A percentile compares a stretch with the other conserved stretches of the same genome.
Evolutionary conservation across 1,140 invertebrate species (phyloP).

Genomic region (Aphelinus certus): DNA sequence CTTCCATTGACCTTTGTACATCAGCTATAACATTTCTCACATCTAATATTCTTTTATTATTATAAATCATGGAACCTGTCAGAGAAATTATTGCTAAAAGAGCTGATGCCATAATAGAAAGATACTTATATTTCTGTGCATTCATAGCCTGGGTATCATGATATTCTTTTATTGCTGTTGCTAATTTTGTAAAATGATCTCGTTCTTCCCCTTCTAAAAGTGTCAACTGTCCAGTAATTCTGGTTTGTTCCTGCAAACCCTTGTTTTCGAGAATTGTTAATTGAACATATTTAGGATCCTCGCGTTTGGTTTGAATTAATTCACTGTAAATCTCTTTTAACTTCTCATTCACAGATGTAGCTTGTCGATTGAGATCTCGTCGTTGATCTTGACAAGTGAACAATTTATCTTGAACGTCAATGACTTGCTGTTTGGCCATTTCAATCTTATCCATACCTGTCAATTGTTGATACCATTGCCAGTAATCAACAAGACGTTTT

Average conservation of each 20-base stretch:
- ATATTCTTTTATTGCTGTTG: constrained; percentile 63
- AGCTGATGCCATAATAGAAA: constrained; percentile 59
- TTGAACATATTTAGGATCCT: constrained; percentile 61
- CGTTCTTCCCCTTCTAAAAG: constrained; percentile 57
- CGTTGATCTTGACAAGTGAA: constrained; percentile 59
- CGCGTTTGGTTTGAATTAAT: constrained; percentile 54
- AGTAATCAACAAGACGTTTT: constrained; percentile 52
- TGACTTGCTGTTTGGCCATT: constrained; percentile 53
- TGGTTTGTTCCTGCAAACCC: constrained; percentile 54
- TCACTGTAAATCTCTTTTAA: constrained; percentile 60
- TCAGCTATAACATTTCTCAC: constrained; percentile 48
- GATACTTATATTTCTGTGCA: constrained; percentile 60
- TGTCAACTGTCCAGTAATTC: constrained; percentile 47
- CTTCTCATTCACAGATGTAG: constrained; percentile 48
- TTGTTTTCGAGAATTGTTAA: constrained; percentile 61
- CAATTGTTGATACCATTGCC: constrained; percentile 61
- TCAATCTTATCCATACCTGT: constrained; percentile 58
- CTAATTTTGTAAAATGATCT: constrained; percentile 58
- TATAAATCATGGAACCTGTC: constrained; percentile 57
- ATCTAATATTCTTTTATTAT: constrained; percentile 54
- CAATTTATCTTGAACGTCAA: constrained; percentile 56
- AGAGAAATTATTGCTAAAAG: constrained; percentile 56
- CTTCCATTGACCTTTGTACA: constrained; percentile 52
- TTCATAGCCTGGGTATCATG: constrained; percentile 60
- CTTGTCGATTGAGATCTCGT: constrained; percentile 46